Percentiles rank a stretch among this genome's conserved stretches.
Conservation (phyloP, 2,113 vertebrate species). For the Petrocephalus microphthalmus region DNA sequence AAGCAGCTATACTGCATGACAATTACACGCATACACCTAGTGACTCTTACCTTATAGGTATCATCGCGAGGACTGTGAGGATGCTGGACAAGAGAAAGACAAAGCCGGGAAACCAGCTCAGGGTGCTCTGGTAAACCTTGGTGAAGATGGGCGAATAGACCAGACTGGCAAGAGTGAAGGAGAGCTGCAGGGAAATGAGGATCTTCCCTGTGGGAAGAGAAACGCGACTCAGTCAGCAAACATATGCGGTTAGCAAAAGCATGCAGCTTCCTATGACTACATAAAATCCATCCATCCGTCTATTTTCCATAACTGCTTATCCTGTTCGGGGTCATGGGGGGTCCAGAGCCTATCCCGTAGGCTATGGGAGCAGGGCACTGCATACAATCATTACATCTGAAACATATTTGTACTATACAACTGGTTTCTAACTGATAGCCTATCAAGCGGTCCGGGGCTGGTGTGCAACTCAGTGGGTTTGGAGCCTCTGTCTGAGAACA, state of each 20-base stretch:
- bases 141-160: conserved; percentile 75
- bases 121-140: conserved; percentile 77
- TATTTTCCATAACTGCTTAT: no score
- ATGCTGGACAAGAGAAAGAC: conserved; percentile 75
- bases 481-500: neutral
- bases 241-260: neutral
- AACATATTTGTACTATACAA: neutral
- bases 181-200: conserved; percentile 75
- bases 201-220: conserved; percentile 56
- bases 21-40: neutral
- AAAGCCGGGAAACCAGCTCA: conserved; percentile 71
- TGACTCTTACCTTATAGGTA: conserved; percentile 74
- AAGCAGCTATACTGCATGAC: neutral
- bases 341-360: no score
- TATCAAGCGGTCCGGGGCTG: neutral
- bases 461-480: neutral
- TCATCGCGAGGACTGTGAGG: conserved; percentile 66
- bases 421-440: neutral
- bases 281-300: neutral
- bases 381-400: neutral
- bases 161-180: conserved; percentile 68
- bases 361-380: no score
- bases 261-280: neutral
- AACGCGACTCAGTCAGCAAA: neutral
- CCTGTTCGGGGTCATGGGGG: no score